A percentile compares a stretch with the other conserved stretches of the same genome.
phyloP scores from a whole-genome alignment of 2,888 invertebrate species.

The Monochamus alternatus region DNA sequence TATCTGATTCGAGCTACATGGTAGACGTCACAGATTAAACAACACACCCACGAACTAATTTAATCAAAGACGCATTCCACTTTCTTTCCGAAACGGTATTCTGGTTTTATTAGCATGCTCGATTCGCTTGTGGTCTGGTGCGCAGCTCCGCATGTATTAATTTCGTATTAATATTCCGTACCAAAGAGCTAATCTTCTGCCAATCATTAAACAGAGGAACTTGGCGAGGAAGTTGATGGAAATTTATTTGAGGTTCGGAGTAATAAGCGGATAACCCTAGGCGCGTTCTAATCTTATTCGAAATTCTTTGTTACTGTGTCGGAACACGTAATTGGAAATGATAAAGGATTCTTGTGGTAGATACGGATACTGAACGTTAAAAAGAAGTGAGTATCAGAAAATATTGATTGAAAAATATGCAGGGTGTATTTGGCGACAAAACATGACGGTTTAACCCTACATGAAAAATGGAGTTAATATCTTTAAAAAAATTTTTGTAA shows the following conservation, averaged over 20 bases:
- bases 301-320: conserved; percentile 4
- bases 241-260: conserved; percentile 14
- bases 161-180: conserved; percentile 12
- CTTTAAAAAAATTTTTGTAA: no score
- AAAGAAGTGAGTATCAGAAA: no score
- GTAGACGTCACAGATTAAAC: no score
- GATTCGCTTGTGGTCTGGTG: neutral
- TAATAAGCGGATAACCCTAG: conserved; percentile 16
- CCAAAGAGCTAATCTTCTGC: neutral
- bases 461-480: no score
- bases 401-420: no score
- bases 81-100: neutral
- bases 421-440: no score
- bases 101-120: neutral
- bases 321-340: neutral
- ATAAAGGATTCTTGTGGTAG: no score
- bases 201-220: conserved; percentile 20
- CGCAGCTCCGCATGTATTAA: neutral
- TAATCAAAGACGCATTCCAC: no score
- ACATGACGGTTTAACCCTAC: no score
- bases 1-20: no score
- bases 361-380: no score
- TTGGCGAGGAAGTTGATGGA: neutral
- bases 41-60: no score
- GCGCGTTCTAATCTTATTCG: neutral